Evolutionary conservation across 2,113 vertebrate species (phyloP), one percentile per base, ranked within the genome.

Genomic region (Perca fluviatilis): DNA sequence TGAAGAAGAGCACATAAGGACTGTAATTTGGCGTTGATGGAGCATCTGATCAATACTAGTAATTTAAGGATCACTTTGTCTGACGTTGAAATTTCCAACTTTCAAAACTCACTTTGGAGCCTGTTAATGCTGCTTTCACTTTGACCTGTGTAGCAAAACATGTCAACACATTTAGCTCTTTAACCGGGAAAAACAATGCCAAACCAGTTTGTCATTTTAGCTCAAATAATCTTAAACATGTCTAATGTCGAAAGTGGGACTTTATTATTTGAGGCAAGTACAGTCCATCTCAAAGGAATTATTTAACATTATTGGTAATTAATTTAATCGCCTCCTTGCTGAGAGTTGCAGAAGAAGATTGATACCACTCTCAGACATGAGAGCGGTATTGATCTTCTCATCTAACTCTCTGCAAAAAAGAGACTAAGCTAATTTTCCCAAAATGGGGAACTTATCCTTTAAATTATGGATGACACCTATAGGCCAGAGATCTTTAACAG

Each of bases 1-100:
- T 69, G 5, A 13, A 23, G 5, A 51, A 57, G 66, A 64, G 25
- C 53, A 68, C 2, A 30, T 33, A 60, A 72, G 75, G 30, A 64
- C 62, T 51, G 56, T 49, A 63, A 60, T 54, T 50, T 47, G 15
- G 16, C 9, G 3, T 33, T 67, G 54, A 58, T 67, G 60, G 71
- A 49, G 60, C 9, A 1, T 30, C n/a, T 16, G 76, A 77, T 82
- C 76, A 40, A 64, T 85, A 62, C 36, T 27, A 63, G 61, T 63
- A 57, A 61, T 78, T 84, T 72, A 65, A 58, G 50, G 3, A 57
- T 68, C 21, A 80, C 47, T 66, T 58, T 60, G 50, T 58, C 67
- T 72, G 63, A 21, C 2, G 2, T 46, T 74, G 4, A 53, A 69
- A 58, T 65, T 10, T 69, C 19, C 13, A 19, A 30, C 30, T 46